phyloP scores from a whole-genome alignment of 2,888 invertebrate genomes.

The Caenorhabditis sp. region DNA sequence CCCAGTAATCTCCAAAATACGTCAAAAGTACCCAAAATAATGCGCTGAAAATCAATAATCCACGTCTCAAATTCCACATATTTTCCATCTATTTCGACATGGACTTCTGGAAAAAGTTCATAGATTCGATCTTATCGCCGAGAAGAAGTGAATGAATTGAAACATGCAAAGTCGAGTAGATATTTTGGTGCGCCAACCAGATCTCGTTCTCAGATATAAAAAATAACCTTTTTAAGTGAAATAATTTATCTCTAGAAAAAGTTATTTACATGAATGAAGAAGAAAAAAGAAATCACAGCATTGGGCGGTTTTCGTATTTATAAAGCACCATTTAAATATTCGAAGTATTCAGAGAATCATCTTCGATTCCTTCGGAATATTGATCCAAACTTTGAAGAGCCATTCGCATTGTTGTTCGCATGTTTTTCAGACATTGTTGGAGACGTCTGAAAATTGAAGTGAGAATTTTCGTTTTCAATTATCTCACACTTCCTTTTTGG shows the following conservation, averaged over 20 bases:
- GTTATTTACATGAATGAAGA: neutral
- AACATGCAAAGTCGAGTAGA: no score
- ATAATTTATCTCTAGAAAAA: neutral
- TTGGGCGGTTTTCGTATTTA: no score
- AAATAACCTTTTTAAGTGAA: neutral
- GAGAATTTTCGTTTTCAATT: neutral
- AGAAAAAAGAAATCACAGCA: neutral
- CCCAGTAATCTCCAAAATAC: conserved; percentile 34
- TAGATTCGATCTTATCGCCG: conserved; percentile 8
- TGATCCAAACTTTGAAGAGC: conserved; percentile 59
- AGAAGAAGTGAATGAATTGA: neutral
- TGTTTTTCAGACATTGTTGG: conserved; percentile 53
- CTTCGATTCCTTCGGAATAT: conserved; percentile 21
- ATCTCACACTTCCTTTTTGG: neutral
- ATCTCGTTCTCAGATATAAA: conserved; percentile 1
- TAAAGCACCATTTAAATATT: conserved; percentile 38
- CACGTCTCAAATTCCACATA: conserved; percentile 5
- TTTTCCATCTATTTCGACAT: neutral
- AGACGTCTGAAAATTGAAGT: conserved; percentile 50
- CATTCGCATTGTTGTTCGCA: conserved; percentile 59
- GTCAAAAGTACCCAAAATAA: conserved; percentile 20
- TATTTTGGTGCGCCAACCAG: conserved; percentile 7
- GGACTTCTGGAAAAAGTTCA: neutral
- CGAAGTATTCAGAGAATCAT: conserved; percentile 50
- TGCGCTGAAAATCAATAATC: neutral